These are phyloP conservation scores for Enteromius treurensis DNA, from an alignment of 2,797 vertebrate genomes.

Conservation along the genomic window DNA sequence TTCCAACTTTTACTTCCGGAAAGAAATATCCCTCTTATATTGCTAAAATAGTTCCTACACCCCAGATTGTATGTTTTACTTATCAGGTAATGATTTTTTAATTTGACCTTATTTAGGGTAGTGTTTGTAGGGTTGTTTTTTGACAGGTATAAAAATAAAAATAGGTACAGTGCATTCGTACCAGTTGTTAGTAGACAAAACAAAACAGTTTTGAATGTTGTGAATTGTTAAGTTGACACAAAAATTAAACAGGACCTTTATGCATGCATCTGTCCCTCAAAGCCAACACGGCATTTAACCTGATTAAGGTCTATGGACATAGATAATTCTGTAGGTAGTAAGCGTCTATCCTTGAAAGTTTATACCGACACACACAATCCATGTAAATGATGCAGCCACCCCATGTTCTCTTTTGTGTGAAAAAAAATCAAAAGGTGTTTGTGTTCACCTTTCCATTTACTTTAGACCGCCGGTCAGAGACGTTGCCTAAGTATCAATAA, in stretches of 20 bases:
- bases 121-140: background rate
- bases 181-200: background rate
- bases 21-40: background rate
- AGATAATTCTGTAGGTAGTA: background rate
- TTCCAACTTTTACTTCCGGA: background rate
- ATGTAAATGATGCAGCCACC: background rate
- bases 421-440: background rate
- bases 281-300: background rate
- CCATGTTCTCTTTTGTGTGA: conserved; percentile 2
- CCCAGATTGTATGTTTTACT: background rate
- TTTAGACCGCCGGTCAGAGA: conserved; percentile 58
- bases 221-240: background rate
- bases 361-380: background rate
- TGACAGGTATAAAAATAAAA: background rate
- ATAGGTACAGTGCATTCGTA: background rate
- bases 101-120: background rate
- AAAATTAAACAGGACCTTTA: background rate
- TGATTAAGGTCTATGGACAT: background rate
- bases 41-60: background rate
- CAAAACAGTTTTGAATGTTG: background rate
- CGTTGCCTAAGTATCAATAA: conserved; percentile 62
- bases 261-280: background rate
- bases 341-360: background rate
- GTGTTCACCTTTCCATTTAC: conserved; percentile 8
- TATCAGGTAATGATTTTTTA: background rate